phyloP scores from a whole-genome alignment of 2,797 vertebrate genomes.

The Acanthurus tractus region DNA sequence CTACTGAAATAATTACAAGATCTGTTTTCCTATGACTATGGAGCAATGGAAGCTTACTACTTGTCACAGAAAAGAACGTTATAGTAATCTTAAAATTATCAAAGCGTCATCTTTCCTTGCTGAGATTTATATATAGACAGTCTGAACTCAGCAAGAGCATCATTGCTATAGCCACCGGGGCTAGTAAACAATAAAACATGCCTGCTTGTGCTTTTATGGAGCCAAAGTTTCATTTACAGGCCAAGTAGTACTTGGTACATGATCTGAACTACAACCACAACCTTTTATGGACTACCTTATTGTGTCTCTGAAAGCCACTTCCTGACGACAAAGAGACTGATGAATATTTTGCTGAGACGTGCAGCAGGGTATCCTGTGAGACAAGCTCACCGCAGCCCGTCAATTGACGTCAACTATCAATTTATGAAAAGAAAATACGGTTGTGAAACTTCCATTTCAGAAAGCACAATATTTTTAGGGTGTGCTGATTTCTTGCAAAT shows the following conservation, averaged over 20 bases:
- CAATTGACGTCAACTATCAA: neutral
- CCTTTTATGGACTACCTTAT: constrained; percentile 23
- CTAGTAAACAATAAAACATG: neutral
- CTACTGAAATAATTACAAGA: no score
- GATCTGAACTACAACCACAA: constrained; percentile 32
- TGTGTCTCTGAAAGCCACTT: constrained; percentile 74
- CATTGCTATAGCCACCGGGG: neutral
- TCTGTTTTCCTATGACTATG: no score
- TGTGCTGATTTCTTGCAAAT: neutral
- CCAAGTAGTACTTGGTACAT: neutral
- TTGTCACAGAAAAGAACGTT: no score
- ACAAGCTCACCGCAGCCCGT: constrained; percentile 36
- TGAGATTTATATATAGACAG: no score
- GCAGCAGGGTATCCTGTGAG: constrained; percentile 52
- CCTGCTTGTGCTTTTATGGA: neutral
- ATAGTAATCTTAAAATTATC: no score
- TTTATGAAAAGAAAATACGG: neutral
- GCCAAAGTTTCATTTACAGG: neutral
- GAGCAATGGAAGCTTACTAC: no score
- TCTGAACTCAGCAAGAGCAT: neutral
- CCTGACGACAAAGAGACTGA: constrained; percentile 56
- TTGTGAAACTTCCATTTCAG: neutral
- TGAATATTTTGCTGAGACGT: constrained; percentile 51
- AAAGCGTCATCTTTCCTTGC: no score
- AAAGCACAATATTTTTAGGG: neutral